These are phyloP conservation scores for Biston stratarius DNA, from an alignment of 2,888 invertebrate species.

Conservation along the genomic window DNA sequence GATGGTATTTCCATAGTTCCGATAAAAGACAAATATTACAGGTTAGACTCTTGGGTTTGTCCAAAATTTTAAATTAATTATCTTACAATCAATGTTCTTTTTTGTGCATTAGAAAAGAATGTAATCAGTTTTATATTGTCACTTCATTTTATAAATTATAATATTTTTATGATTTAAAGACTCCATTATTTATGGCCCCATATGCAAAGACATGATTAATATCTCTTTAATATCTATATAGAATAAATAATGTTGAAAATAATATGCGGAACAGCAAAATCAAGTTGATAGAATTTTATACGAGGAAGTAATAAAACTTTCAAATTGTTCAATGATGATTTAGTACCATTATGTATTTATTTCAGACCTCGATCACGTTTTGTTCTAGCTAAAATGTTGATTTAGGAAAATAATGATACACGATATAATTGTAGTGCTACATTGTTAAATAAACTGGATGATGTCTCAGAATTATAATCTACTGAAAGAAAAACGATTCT, in stretches of 20 bases:
- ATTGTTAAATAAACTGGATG: too few species aligned
- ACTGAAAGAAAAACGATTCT: not conserved
- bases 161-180: slow-evolving; percentile 3
- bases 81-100: not conserved
- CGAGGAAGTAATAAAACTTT: slow-evolving; percentile 13
- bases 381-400: not conserved
- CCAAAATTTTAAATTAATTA: slow-evolving; percentile 27
- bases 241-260: not conserved
- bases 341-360: slow-evolving; percentile 9
- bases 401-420: not conserved
- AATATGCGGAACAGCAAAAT: slow-evolving; percentile 2
- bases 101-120: slow-evolving; percentile 5
- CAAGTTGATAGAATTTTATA: slow-evolving; percentile 3
- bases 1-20: slow-evolving; percentile 28
- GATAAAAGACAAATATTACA: slow-evolving; percentile 12
- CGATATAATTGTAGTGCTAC: too few species aligned
- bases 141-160: not conserved
- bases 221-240: not conserved
- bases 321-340: slow-evolving; percentile 12
- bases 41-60: slow-evolving; percentile 24
- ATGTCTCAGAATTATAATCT: not conserved
- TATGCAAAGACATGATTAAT: slow-evolving; percentile 10
- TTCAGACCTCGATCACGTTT: slow-evolving; percentile 9
- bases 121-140: not conserved
- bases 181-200: slow-evolving; percentile 14